Evolutionary conservation across 2,797 vertebrate species (phyloP), one percentile per base, ranked within the genome.

Genomic region (Parauchenoglanis ngamensis): DNA sequence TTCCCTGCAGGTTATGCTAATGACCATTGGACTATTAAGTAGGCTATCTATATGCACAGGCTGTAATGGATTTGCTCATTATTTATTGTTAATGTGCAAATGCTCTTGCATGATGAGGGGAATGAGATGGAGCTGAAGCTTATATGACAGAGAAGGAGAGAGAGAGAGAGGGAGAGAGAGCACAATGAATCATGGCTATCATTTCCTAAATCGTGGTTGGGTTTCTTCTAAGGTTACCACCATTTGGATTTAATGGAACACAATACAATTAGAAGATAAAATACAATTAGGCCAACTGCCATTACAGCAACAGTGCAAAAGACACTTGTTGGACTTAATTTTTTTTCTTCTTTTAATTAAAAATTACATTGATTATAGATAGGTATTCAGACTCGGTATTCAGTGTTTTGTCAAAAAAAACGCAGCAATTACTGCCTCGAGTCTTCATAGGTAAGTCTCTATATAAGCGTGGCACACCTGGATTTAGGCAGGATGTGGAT

Each of bases 1-100:
- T 91, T 94, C 92, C 93, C 92, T 56, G 89, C 93, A 95, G 93
- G 94, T 94, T 94, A 94, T 94, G 94, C 94, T 96, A 96, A 96
- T 95, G 92, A 92, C 88, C 61, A 91, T 90, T 92, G 91, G 92
- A 90, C 85, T 91, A 93, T 94, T 96, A 96, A 96, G 94, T 95
- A 96, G 95, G 95, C 96, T 95, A 95, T 96, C 95, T 96, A 96
- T 96, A 96, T 96, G 96, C 96, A 96, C 95, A 95, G 94, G 93
- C 94, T 92, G 92, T 95, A 95, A 96, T 96, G 94, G 95, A 94
- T 95, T 95, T 94, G 93, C 94, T 96, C 95, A 96, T 96, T 95
- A 96, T 96, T 96, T 95, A 96, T 94, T 94, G 93, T 93, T 96
- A 96, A 96, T 95, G 91, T 95, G 93, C 94, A 93, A 95, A 93